Conservation (phyloP, 2,113 vertebrate species). For the Nycticorax nycticorax region DNA sequence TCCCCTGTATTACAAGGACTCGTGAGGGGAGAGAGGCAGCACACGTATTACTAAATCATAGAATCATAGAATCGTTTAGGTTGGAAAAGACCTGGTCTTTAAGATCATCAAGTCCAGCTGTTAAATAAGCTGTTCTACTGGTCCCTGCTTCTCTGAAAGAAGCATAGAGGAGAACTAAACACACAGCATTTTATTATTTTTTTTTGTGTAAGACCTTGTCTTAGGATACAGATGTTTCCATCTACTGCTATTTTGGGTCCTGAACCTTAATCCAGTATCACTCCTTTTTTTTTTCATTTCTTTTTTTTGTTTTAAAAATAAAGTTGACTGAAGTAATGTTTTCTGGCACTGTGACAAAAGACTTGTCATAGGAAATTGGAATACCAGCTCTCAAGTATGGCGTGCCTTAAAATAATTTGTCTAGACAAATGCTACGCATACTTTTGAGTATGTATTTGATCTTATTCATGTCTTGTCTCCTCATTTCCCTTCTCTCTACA, state of each 20-base stretch:
- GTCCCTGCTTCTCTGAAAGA: not conserved
- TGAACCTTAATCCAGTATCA: not conserved
- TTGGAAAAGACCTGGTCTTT: too few relatives aligned
- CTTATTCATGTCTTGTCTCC: not conserved
- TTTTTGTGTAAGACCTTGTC: not conserved
- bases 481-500: not conserved
- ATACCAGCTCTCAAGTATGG: not conserved
- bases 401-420: conserved; percentile 14
- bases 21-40: not conserved
- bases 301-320: not conserved
- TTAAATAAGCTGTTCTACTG: not conserved
- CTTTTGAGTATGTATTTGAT: not conserved
- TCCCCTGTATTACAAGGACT: not conserved
- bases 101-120: too few relatives aligned
- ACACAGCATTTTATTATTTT: not conserved
- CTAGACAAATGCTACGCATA: not conserved
- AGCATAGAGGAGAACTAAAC: not conserved
- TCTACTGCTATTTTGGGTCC: not conserved
- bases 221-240: not conserved
- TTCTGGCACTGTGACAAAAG: not conserved
- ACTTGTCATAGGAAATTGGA: not conserved
- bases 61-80: too few relatives aligned
- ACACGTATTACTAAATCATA: not conserved
- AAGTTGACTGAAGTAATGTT: not conserved
- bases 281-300: not conserved